A percentile compares a stretch with the other conserved stretches of the same genome.
Conservation (phyloP, 2,888 invertebrate genomes). For the Dryococelus australis region DNA sequence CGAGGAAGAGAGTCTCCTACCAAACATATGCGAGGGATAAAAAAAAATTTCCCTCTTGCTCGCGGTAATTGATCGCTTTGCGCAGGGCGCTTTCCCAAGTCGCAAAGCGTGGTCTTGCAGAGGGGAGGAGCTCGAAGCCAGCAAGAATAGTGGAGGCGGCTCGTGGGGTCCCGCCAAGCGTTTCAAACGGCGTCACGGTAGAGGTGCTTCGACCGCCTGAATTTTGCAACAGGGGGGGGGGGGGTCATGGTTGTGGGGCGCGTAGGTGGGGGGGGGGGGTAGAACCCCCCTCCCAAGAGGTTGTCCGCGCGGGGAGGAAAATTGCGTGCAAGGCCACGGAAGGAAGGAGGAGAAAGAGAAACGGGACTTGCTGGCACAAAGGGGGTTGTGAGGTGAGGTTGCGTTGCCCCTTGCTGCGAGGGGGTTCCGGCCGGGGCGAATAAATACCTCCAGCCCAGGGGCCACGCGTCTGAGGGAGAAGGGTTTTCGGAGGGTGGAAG, state of each 20-base stretch:
- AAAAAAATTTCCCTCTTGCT: background rate
- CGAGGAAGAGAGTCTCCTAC: too few species aligned
- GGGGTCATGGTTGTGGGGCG: background rate
- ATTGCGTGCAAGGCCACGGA: background rate
- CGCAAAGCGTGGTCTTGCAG: too few species aligned
- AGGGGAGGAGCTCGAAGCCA: too few species aligned
- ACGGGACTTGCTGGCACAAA: too few species aligned
- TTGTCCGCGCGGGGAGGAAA: background rate
- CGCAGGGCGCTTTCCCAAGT: too few species aligned
- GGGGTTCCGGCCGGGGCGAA: background rate
- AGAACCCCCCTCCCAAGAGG: background rate
- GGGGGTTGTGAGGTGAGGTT: too few species aligned
- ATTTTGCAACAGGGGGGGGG: background rate
- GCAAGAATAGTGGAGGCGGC: background rate
- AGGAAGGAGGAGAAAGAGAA: too few species aligned
- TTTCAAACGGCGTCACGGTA: constrained; percentile 16
- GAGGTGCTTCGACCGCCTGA: constrained; percentile 1
- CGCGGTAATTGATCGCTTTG: background rate
- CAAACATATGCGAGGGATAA: background rate
- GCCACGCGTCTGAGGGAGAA: background rate
- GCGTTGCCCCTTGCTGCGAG: background rate
- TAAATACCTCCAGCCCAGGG: background rate
- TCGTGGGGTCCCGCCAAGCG: background rate
- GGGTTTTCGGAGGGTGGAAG: background rate
- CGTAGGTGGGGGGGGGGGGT: background rate